A percentile compares a stretch with the other conserved stretches of the same genome.
These are phyloP conservation scores for Macroramphosus scolopax DNA, from an alignment of 2,797 vertebrate genomes.

Conservation along the genomic window DNA sequence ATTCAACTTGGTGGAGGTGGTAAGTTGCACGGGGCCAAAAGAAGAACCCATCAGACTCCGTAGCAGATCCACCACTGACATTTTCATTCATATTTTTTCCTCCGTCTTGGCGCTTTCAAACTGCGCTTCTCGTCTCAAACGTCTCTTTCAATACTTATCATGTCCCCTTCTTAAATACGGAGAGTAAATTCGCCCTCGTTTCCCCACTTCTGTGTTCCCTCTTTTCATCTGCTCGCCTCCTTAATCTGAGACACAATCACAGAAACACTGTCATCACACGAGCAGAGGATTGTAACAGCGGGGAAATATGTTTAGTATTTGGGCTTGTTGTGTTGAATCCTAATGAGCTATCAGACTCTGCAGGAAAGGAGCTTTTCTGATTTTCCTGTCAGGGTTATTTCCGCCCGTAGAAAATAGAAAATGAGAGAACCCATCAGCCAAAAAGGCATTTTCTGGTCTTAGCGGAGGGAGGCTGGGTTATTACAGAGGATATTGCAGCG, in stretches of 20 bases:
- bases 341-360: conserved; percentile 71
- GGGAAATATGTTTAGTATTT: conserved; percentile 75
- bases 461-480: conserved; percentile 58
- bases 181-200: conserved; percentile 26
- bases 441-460: conserved; percentile 65
- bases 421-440: conserved; percentile 60
- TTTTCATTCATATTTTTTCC: no score
- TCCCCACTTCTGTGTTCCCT: conserved; percentile 14
- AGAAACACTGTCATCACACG: conserved; percentile 65
- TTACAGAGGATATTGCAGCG: conserved; percentile 65
- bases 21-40: no score
- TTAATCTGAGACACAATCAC: conserved; percentile 59
- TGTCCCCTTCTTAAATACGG: conserved; percentile 26
- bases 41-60: no score
- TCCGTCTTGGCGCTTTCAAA: background rate
- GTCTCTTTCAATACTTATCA: conserved; percentile 19
- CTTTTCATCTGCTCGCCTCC: conserved; percentile 47
- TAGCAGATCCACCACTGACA: no score
- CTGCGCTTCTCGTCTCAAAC: conserved; percentile 9
- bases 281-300: conserved; percentile 65
- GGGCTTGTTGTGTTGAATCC: conserved; percentile 69
- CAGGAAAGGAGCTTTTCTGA: conserved; percentile 56
- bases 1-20: no score
- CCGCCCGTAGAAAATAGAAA: conserved; percentile 63
- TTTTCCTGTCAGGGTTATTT: conserved; percentile 68